phyloP scores from a whole-genome alignment of 1,140 invertebrate genomes.

The Periplaneta americana region DNA sequence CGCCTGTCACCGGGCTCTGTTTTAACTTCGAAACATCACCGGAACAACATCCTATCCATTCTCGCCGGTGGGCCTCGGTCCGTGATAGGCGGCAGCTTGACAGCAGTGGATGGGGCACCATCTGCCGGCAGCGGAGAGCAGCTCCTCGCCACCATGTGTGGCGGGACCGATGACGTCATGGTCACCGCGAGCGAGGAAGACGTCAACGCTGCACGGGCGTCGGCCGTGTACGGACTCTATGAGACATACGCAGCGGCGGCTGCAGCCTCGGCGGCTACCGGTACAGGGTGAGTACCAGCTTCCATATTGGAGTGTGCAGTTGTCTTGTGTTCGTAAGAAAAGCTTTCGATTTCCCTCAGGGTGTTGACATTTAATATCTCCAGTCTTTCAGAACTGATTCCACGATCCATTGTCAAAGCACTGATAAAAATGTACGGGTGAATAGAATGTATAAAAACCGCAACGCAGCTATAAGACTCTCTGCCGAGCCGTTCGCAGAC shows the following conservation, averaged over 20 bases:
- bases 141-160: not conserved
- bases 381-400: too few relatives aligned
- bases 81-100: not conserved
- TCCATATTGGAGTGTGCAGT: not conserved
- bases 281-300: not conserved
- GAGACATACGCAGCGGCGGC: constrained; percentile 12
- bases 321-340: too few relatives aligned
- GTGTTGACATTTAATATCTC: too few relatives aligned
- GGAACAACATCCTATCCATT: constrained; percentile 6
- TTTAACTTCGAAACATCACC: not conserved
- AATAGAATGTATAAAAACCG: too few relatives aligned
- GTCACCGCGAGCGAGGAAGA: not conserved
- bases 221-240: not conserved
- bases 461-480: too few relatives aligned
- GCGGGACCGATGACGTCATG: not conserved
- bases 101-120: not conserved
- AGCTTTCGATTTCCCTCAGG: too few relatives aligned
- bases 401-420: too few relatives aligned
- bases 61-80: constrained; percentile 3
- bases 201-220: not conserved
- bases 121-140: not conserved
- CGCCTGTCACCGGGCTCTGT: not conserved
- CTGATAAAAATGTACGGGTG: too few relatives aligned
- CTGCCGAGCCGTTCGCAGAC: too few relatives aligned
- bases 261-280: not conserved